phyloP scores from a whole-genome alignment of 2,797 vertebrate genomes.

The Schizothorax lantsangensis region DNA sequence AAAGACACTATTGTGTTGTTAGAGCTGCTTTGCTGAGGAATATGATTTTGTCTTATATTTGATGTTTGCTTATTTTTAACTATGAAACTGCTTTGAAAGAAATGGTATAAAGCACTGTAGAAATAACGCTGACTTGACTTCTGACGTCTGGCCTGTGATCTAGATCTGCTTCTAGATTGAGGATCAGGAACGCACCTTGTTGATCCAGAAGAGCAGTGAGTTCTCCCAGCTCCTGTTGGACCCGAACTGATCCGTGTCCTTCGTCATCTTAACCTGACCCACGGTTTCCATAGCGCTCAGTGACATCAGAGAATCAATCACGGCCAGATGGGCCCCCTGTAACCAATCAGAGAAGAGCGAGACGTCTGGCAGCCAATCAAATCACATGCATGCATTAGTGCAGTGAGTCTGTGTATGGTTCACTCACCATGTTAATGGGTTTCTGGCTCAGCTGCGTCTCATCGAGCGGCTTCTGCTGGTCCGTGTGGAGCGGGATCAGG shows the following conservation, averaged over 20 bases:
- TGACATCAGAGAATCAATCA: slow-evolving; percentile 89
- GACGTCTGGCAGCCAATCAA: neutral
- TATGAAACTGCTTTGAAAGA: neutral
- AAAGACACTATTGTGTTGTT: neutral
- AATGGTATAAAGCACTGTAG: neutral
- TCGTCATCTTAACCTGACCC: slow-evolving; percentile 75
- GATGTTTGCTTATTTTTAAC: neutral
- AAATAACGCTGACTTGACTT: neutral
- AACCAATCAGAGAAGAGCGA: slow-evolving; percentile 43
- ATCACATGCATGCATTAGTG: neutral
- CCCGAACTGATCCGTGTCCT: slow-evolving; percentile 77
- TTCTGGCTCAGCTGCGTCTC: slow-evolving; percentile 81
- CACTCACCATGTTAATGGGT: slow-evolving; percentile 85
- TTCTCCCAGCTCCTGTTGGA: slow-evolving; percentile 82
- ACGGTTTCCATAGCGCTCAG: slow-evolving; percentile 82
- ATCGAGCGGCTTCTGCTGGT: slow-evolving; percentile 77
- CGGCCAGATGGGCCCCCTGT: slow-evolving; percentile 85
- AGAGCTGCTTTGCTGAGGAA: neutral
- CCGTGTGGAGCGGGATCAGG: slow-evolving; percentile 75
- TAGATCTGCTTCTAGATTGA: neutral
- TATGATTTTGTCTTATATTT: neutral
- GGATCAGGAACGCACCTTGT: slow-evolving; percentile 75
- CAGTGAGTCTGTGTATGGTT: neutral
- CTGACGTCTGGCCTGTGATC: neutral
- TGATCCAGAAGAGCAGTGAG: slow-evolving; percentile 89